Base-by-base conservation (phyloP, 2,797 vertebrate genomes). In the Sebastes iracundus region DNA sequence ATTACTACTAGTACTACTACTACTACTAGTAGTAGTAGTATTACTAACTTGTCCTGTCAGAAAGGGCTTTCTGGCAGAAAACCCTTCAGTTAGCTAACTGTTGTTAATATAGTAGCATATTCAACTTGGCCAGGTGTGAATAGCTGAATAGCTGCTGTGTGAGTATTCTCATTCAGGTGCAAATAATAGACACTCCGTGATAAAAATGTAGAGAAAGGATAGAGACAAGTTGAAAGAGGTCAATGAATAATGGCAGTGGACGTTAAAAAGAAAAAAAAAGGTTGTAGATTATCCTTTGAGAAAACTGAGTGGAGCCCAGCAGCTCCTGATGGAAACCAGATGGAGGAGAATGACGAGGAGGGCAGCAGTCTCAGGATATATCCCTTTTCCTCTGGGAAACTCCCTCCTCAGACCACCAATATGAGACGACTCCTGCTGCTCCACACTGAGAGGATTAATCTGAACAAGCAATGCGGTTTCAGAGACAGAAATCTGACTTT, bases 321-420 rank as follows among this genome's bases (percentile, higher is more conserved):
- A 72, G 71, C 49, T 66, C 72, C 84, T 93, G 90, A 96, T 95
- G 86, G 85, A 88, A 95, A 95, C 86, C 95, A 96, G 94, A 95
- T 96, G 95, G 87, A 72, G 72, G 62, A 80, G 75, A 70, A 91
- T 32, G 85, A 86, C 85, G 64, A 32, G 53, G 77, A 78, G 90
- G 69, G 82, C 85, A 89, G 79, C 79, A 71, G 79, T 81, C 72
- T 88, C 90, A 88, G 88, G 92, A 94, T 84, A 49, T 81, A 76
- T 92, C 80, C 79, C 68, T 87, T 86, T 91, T 90, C 90, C 87
- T 84, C 68, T 38, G 77, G 90, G 90, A 91, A 93, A 84, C 85
- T 85, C 81, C 79, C 82, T 86, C 63, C 72, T 73, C 46, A 83
- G 80, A 89, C 84, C 82, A 82, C 60, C 76, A 80, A 12, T 52